Conservation (phyloP, 2,113 vertebrate genomes). For the Varanus salvator region DNA sequence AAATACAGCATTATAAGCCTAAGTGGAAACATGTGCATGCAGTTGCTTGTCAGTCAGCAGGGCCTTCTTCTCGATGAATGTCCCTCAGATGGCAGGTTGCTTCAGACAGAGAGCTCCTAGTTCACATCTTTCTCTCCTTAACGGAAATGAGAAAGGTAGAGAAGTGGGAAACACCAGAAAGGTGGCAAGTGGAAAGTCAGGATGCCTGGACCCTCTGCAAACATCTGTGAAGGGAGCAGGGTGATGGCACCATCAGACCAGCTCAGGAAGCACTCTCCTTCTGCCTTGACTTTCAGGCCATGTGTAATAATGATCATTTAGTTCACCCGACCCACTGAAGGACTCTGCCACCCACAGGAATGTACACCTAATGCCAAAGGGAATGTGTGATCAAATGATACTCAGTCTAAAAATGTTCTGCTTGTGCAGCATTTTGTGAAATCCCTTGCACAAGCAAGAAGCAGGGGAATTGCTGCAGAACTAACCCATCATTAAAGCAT, state of each 20-base stretch:
- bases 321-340: neutral
- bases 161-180: neutral
- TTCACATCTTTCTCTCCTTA: neutral
- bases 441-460: no score
- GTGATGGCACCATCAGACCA: neutral
- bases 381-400: neutral
- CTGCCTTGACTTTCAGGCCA: neutral
- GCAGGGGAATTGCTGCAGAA: neutral
- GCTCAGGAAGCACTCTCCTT: neutral
- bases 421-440: no score
- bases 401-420: neutral
- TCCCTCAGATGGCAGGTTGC: no score
- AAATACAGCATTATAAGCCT: neutral
- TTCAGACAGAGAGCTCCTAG: neutral
- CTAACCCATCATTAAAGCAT: neutral
- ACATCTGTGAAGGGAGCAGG: neutral
- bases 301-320: neutral
- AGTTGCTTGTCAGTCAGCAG: neutral
- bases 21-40: neutral
- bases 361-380: no score
- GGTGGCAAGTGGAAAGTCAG: neutral
- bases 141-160: neutral
- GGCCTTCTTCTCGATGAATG: neutral
- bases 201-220: neutral
- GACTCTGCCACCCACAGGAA: neutral